Conservation (phyloP, 2,888 invertebrate species). For the Dasypogon diadema region DNA sequence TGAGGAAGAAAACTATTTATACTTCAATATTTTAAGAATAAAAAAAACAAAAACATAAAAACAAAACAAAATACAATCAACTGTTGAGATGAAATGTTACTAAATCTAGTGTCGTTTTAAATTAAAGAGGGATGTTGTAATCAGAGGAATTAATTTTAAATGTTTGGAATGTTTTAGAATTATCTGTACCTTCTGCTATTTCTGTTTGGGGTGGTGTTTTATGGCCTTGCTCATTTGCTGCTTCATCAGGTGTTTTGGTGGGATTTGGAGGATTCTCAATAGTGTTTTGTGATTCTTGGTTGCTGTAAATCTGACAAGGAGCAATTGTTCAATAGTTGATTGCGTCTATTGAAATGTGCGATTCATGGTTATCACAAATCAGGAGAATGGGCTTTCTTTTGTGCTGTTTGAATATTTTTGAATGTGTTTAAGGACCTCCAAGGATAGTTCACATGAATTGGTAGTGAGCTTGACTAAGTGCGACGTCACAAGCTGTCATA, state of each 20-base stretch:
- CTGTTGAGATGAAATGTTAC: no score
- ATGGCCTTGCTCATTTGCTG: neutral
- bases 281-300: conserved; percentile 22
- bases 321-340: conserved; percentile 49
- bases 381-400: conserved; percentile 50
- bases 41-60: neutral
- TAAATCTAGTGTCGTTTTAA: neutral
- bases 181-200: neutral
- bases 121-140: neutral
- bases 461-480: no score
- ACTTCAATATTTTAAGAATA: neutral
- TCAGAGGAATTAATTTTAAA: neutral
- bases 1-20: neutral
- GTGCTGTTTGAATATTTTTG: conserved; percentile 37
- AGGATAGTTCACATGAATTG: conserved; percentile 48
- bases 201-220: neutral
- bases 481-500: no score
- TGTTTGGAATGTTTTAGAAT: neutral
- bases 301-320: conserved; percentile 47
- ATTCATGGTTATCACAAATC: conserved; percentile 49
- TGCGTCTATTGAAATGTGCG: conserved; percentile 47
- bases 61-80: no score
- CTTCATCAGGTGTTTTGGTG: neutral
- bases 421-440: conserved; percentile 46
- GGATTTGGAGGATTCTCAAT: neutral